Evolutionary conservation across 1,140 invertebrate genomes (phyloP).

Genomic region (Drosophila pandora): DNA sequence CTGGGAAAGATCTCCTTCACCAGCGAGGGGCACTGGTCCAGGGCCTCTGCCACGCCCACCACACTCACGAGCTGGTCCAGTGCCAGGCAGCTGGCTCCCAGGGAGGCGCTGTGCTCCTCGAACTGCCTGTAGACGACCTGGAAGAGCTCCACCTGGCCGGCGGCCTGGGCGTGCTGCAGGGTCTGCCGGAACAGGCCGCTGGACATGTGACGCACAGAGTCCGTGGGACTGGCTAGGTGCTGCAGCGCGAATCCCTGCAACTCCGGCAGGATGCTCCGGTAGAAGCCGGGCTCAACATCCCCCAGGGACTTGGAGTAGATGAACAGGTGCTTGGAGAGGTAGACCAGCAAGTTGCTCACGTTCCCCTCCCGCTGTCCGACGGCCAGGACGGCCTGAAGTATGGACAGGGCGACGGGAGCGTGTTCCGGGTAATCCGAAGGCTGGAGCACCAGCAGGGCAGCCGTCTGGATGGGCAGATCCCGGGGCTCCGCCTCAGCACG

Average conservation of each 20-base stretch:
- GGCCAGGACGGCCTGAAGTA: constrained; percentile 25
- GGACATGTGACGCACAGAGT: constrained; percentile 85
- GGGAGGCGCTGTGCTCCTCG: constrained; percentile 17
- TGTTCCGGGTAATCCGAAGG: constrained; percentile 5
- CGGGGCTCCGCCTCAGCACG: neutral
- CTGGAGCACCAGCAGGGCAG: constrained; percentile 45
- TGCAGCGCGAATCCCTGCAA: constrained; percentile 84
- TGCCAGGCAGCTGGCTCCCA: constrained; percentile 54
- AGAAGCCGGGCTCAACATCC: neutral
- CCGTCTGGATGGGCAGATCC: constrained; percentile 53
- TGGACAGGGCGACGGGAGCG: constrained; percentile 7
- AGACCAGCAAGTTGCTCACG: constrained; percentile 55
- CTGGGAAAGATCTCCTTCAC: constrained; percentile 54
- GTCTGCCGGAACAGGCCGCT: constrained; percentile 78
- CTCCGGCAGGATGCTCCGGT: constrained; percentile 19
- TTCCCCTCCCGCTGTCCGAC: constrained; percentile 10
- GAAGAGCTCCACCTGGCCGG: constrained; percentile 1
- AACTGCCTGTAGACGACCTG: constrained; percentile 39
- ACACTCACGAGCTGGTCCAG: constrained; percentile 54
- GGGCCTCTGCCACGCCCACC: constrained; percentile 43
- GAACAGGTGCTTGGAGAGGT: constrained; percentile 53
- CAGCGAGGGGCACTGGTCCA: constrained; percentile 57
- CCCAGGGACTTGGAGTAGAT: constrained; percentile 54
- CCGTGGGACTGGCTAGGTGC: constrained; percentile 79
- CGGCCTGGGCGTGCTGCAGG: constrained; percentile 21